phyloP scores from a whole-genome alignment of 2,113 vertebrate genomes.

The Leptobrachium ailaonicum region DNA sequence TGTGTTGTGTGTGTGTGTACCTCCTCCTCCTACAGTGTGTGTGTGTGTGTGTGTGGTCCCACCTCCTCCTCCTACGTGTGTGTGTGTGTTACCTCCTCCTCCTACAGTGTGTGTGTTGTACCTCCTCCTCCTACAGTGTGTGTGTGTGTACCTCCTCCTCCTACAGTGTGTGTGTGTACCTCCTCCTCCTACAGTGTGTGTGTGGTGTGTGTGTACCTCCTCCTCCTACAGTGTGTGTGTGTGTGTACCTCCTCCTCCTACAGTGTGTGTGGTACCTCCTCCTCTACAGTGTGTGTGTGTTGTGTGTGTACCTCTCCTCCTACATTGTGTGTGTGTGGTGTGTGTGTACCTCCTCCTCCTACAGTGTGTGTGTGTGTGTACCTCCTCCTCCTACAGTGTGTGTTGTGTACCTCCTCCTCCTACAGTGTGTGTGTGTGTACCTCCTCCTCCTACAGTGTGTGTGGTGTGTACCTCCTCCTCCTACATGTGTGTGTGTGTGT shows the following conservation, averaged over 20 bases:
- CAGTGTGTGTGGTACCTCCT: too few relatives aligned
- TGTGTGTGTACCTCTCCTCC: neutral
- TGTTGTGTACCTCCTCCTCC: neutral
- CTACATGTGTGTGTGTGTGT: too few relatives aligned
- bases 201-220: too few relatives aligned
- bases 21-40: neutral
- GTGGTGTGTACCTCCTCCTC: neutral
- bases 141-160: neutral
- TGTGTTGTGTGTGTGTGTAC: neutral
- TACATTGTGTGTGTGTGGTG: neutral
- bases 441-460: neutral
- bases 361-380: neutral
- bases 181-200: neutral
- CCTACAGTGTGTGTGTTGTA: neutral
- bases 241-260: neutral
- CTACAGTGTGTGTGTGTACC: neutral
- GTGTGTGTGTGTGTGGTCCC: neutral
- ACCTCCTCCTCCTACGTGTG: neutral
- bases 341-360: neutral
- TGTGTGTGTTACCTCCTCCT: too few relatives aligned
- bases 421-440: neutral
- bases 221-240: neutral
- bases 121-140: neutral
- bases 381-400: neutral
- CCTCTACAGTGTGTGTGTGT: neutral